Evolutionary conservation across 1,140 invertebrate species (phyloP).

Genomic region (Acyrthosiphon pisum): DNA sequence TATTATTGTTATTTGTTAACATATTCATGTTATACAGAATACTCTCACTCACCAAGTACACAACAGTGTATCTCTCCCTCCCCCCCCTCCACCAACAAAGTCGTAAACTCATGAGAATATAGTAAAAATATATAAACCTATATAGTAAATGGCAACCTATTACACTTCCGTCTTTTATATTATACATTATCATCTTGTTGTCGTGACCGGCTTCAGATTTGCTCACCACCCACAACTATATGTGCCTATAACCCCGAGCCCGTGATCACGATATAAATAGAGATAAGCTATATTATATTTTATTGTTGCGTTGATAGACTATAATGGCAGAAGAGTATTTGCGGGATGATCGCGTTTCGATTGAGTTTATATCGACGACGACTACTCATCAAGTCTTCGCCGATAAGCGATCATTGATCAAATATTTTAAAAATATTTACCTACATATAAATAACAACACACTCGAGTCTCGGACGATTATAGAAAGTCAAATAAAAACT

Average conservation of each 20-base stretch:
- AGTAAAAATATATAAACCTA: neutral
- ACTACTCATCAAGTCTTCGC: neutral
- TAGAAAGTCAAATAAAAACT: slow-evolving; percentile 19
- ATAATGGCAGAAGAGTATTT: neutral
- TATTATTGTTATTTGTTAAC: neutral
- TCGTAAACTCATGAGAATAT: neutral
- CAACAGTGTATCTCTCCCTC: too few relatives aligned
- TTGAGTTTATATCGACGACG: neutral
- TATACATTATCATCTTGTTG: neutral
- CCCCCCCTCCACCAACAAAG: neutral
- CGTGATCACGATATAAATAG: neutral
- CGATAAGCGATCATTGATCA: neutral
- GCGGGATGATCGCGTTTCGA: neutral
- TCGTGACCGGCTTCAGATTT: neutral
- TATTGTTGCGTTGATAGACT: neutral
- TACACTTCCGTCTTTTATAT: slow-evolving; percentile 11
- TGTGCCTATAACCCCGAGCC: neutral
- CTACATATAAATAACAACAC: neutral
- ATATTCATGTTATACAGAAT: neutral
- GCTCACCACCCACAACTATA: neutral
- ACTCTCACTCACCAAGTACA: neutral
- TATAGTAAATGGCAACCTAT: neutral
- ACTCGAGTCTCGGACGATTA: neutral
- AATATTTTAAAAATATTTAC: neutral
- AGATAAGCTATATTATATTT: neutral